Evolutionary conservation across 1,140 invertebrate genomes (phyloP), one percentile per base, ranked within the genome.

Genomic region (Drosophila ananassae): DNA sequence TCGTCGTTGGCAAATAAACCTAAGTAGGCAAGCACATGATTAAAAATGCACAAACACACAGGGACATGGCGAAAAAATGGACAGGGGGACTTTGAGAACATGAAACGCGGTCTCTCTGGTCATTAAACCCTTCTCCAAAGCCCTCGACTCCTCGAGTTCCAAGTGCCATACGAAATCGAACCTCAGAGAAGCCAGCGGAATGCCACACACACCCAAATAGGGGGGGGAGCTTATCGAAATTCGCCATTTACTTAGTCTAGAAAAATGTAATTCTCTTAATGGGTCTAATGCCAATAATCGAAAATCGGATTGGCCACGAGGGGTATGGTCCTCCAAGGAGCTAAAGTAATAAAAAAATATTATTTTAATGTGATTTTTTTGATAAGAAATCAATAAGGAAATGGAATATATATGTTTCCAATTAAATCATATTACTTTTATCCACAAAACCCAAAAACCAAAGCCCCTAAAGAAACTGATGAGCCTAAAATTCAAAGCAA

Each of bases 1-100:
- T 47, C 61, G 54, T 61, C 46, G 56, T 61, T 75, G 72, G 72
- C 62, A 52, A 76, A 67, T 75, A 74, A 75, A 63, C 61, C 63
- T 71, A 85, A 85, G 82, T 85, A 85, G 81, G 82, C 82, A 85
- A 85, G 82, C 56, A 87, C 78, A 89, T 87, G 81, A 85, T 85
- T 85, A 85, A 85, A 85, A 85, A 85, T 85, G 63, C 81, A 81
- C 77, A 67, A 44, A 77, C 50, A 64, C 30, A 30, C 28, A 24
- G 44, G 30, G 8, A 8, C 6, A 30, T 7, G 17, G 17, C 10
- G 39, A 12, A 17, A 12, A 2, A 9, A 46, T 4, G 25, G 25
- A 2, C 6, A 13, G 28, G 13, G 8, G 34, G 51, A 4, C 39
- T 28, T 28, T 5, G 41, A 54, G 47, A 53, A 73, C 52, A 57